Percentiles rank a stretch among this genome's conserved stretches.
Evolutionary conservation across 2,797 vertebrate species (phyloP).

Genomic region (Phrynocephalus forsythii): DNA sequence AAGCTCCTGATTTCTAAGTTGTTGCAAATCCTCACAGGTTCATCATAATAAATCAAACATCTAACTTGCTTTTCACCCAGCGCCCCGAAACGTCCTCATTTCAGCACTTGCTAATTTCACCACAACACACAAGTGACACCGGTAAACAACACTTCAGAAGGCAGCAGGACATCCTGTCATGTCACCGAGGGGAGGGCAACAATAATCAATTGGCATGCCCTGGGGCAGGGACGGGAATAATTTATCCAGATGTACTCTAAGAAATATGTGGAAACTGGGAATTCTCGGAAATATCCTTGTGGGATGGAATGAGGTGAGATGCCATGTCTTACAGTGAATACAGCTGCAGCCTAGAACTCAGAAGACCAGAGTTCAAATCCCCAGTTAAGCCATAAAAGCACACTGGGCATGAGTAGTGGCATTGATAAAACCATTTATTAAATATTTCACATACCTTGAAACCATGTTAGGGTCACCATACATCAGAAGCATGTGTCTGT

Average conservation of each 20-base stretch:
- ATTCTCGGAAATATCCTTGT: not conserved
- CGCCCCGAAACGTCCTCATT: not conserved
- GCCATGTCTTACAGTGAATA: too few relatives aligned
- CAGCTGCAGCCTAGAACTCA: too few relatives aligned
- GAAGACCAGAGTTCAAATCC: too few relatives aligned
- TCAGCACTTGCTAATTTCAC: slow-evolving; percentile 21
- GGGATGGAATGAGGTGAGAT: too few relatives aligned
- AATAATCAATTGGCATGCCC: not conserved
- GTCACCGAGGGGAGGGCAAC: not conserved
- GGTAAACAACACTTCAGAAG: not conserved
- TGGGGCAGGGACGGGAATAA: not conserved
- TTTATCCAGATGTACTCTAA: not conserved
- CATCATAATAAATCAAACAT: slow-evolving; percentile 31
- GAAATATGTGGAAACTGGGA: not conserved
- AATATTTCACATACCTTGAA: too few relatives aligned
- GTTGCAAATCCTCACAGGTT: slow-evolving; percentile 10
- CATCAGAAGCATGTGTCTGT: too few relatives aligned
- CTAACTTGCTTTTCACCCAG: not conserved
- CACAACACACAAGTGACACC: not conserved
- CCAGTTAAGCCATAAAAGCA: too few relatives aligned
- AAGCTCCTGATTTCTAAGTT: slow-evolving; percentile 4
- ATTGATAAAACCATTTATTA: too few relatives aligned
- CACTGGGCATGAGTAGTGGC: too few relatives aligned
- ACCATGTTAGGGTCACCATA: too few relatives aligned
- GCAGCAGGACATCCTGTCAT: not conserved